Conservation (phyloP, 1,140 invertebrate species). For the Aethina tumida region DNA sequence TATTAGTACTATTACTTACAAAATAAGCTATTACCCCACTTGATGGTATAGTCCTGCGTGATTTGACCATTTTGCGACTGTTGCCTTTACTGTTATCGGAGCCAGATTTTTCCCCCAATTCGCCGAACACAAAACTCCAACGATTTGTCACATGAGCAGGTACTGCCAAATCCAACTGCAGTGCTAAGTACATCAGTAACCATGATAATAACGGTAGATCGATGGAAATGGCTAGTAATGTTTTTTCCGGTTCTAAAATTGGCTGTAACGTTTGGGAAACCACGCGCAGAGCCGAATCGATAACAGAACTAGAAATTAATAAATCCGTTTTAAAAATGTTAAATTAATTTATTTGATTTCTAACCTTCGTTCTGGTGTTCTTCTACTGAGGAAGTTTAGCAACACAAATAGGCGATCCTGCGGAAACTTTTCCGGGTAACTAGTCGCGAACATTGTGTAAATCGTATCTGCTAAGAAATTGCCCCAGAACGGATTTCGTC, state of each 20-base stretch:
- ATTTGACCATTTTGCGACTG: slow-evolving; percentile 21
- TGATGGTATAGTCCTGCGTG: too few species aligned
- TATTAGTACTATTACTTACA: too few species aligned
- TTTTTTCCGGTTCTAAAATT: slow-evolving; percentile 38
- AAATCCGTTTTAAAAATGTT: too few species aligned
- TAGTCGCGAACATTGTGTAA: slow-evolving; percentile 64
- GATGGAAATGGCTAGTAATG: slow-evolving; percentile 37
- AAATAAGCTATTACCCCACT: too few species aligned
- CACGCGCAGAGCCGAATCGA: slow-evolving; percentile 51
- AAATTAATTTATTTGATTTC: too few species aligned
- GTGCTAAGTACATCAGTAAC: slow-evolving; percentile 66
- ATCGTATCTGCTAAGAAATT: slow-evolving; percentile 74
- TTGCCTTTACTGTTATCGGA: slow-evolving; percentile 31
- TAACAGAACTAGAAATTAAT: too few species aligned
- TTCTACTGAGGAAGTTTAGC: slow-evolving; percentile 75
- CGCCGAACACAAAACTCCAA: slow-evolving; percentile 69
- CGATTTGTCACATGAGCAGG: slow-evolving; percentile 40
- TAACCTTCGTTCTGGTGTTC: slow-evolving; percentile 57
- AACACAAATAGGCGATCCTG: slow-evolving; percentile 84
- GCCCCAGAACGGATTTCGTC: slow-evolving; percentile 78
- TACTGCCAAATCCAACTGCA: slow-evolving; percentile 54
- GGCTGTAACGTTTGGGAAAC: slow-evolving; percentile 45
- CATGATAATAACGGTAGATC: slow-evolving; percentile 66
- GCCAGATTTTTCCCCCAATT: slow-evolving; percentile 34
- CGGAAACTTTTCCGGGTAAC: slow-evolving; percentile 67